Base-by-base conservation (phyloP, 2,888 invertebrate genomes). In the Lordiphosa andalusiaca region DNA sequence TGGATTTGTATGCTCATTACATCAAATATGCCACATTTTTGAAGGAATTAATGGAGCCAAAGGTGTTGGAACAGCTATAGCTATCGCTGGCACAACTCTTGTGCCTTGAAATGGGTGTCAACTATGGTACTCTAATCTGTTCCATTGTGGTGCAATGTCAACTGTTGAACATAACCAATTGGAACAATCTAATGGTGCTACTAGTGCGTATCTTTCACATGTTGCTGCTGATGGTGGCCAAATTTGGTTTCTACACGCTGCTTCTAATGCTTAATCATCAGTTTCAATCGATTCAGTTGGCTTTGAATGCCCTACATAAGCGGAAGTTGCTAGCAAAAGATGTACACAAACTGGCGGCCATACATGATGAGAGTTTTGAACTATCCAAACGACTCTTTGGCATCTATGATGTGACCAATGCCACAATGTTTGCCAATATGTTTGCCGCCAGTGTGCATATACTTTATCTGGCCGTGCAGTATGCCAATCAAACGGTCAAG, bases 381-480 rank as follows among this genome's bases (percentile, higher is more conserved):
- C 21, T 84, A 39, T 60, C 71, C 6, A 35, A 12, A 1, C 46
- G 58, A 0, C 41, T 60, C 3, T 71, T 84, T 10, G 0, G 36
- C 4, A 19, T 71, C 3, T 72, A 44, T 4, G 69, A 75, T 6
- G 0, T 65, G 6, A 39, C 49, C 12, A 59, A 63, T 41, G 58
- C 66, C 12, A 53, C 38, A 1, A 3, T 71, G 0, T 54, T 77
- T 5, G 2, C 63, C 1, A 63, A 62, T n/a, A 57, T 78, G 51
- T 78, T 84, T 19, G 47, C 53, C 2, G 4, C n/a, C 9, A 73
- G 56, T 6, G 47, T 82, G 4, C 70, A 5, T 13, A 58, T 76
- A 1, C 39, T 84, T 0, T 86, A 86, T 35, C 69, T 73, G 10
- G 70, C 68, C 4, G 65, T 85, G 0, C 70, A 71, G 36, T 73